These are phyloP conservation scores for Lucinisca nassula DNA, from an alignment of 2,888 invertebrate species.

Conservation along the genomic window DNA sequence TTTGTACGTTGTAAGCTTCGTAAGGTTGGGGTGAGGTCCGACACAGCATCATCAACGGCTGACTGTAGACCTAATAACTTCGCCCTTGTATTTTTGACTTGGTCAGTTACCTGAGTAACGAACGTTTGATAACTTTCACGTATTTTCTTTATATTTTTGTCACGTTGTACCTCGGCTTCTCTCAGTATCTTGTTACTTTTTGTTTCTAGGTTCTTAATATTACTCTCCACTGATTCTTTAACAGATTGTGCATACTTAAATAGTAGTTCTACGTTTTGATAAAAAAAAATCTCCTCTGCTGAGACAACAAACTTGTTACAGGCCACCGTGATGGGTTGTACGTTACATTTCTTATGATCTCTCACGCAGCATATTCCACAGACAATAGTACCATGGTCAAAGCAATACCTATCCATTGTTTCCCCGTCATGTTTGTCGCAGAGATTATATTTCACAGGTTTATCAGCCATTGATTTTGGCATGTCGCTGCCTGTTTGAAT, in stretches of 20 bases:
- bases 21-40: background rate
- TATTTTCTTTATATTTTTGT: background rate
- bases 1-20: background rate
- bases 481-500: background rate
- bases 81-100: background rate
- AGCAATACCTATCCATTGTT: background rate
- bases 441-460: background rate
- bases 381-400: background rate
- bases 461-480: background rate
- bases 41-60: background rate
- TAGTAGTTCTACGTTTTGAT: no score
- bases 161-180: background rate
- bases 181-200: background rate
- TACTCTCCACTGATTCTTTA: background rate
- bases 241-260: background rate
- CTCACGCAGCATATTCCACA: background rate
- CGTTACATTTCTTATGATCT: no score
- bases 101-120: background rate
- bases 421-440: background rate
- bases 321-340: no score
- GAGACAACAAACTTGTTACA: no score
- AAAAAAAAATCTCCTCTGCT: no score
- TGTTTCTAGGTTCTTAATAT: background rate
- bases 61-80: background rate
- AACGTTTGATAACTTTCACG: background rate